These are phyloP conservation scores for Gobius niger DNA, from an alignment of 2,113 vertebrate genomes.

Conservation along the genomic window DNA sequence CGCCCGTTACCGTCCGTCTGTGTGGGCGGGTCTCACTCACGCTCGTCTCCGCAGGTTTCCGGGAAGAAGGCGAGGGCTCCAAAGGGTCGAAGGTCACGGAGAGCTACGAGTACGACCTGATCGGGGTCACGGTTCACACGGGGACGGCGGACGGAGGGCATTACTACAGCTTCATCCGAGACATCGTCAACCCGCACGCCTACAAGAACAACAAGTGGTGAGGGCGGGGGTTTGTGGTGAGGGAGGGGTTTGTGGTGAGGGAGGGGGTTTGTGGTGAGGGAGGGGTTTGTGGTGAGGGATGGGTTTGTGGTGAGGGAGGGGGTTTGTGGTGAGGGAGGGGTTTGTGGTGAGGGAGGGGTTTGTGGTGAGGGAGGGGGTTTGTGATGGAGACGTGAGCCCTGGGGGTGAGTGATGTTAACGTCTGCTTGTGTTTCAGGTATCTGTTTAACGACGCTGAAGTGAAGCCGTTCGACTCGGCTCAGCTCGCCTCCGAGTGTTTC, in stretches of 20 bases:
- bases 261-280: too few species aligned
- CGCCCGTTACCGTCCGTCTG: too few species aligned
- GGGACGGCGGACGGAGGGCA: slow-evolving; percentile 97
- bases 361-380: too few species aligned
- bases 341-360: slow-evolving; percentile 81
- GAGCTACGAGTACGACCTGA: slow-evolving; percentile 98
- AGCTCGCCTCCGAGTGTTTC: slow-evolving; percentile 96
- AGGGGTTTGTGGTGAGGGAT: too few species aligned
- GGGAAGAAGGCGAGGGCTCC: slow-evolving; percentile 80
- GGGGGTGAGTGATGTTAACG: too few species aligned
- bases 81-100: slow-evolving; percentile 84
- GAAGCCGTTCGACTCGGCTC: slow-evolving; percentile 97
- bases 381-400: too few species aligned
- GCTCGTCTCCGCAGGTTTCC: slow-evolving; percentile 81
- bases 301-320: too few species aligned
- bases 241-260: too few species aligned
- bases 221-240: too few species aligned
- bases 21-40: too few species aligned
- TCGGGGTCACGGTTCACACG: slow-evolving; percentile 97
- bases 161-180: slow-evolving; percentile 98
- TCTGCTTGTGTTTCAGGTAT: slow-evolving; percentile 85
- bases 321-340: too few species aligned
- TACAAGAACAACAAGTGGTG: slow-evolving; percentile 99
- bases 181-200: slow-evolving; percentile 96
- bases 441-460: slow-evolving; percentile 99